Conservation (phyloP, 2,888 invertebrate genomes). For the Caenorhabditis macrosperma region DNA sequence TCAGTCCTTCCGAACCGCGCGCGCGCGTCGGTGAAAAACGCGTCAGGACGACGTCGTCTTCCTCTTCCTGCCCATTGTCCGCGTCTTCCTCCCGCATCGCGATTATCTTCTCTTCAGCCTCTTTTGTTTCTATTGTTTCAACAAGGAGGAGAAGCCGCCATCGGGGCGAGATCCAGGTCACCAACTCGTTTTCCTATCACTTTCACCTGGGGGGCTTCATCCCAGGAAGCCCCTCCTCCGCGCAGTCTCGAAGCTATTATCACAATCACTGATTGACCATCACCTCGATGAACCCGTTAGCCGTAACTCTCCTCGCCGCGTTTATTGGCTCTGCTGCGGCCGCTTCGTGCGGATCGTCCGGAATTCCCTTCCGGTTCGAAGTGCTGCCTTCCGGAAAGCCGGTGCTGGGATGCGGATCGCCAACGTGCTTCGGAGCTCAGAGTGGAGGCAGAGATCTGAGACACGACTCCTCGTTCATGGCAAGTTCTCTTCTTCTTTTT, state of each 20-base stretch:
- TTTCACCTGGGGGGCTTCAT: conserved; percentile 58
- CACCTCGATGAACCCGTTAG: conserved; percentile 48
- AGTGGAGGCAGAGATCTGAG: conserved; percentile 61
- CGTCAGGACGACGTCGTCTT: too few relatives aligned
- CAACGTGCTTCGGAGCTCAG: conserved; percentile 71
- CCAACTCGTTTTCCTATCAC: conserved; percentile 59
- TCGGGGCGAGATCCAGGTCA: conserved; percentile 42
- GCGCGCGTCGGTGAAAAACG: too few relatives aligned
- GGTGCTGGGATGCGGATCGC: conserved; percentile 75
- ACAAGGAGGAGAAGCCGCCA: conserved; percentile 12
- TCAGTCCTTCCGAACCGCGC: conserved; percentile 27
- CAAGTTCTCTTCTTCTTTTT: conserved; percentile 31
- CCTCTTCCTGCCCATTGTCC: conserved; percentile 11
- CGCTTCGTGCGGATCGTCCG: conserved; percentile 72
- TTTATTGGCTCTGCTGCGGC: conserved; percentile 45
- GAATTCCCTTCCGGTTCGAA: conserved; percentile 77
- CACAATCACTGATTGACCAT: conserved; percentile 44
- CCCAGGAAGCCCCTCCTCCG: conserved; percentile 31
- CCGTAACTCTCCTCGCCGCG: conserved; percentile 44
- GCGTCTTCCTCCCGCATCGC: conserved; percentile 2
- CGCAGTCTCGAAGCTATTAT: conserved; percentile 53
- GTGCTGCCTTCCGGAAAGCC: conserved; percentile 71
- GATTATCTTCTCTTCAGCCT: conserved; percentile 33
- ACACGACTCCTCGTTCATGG: conserved; percentile 67
- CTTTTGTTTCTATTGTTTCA: conserved; percentile 51